These are phyloP conservation scores for Chaetodon auriga DNA, from an alignment of 2,113 vertebrate species.

Conservation along the genomic window DNA sequence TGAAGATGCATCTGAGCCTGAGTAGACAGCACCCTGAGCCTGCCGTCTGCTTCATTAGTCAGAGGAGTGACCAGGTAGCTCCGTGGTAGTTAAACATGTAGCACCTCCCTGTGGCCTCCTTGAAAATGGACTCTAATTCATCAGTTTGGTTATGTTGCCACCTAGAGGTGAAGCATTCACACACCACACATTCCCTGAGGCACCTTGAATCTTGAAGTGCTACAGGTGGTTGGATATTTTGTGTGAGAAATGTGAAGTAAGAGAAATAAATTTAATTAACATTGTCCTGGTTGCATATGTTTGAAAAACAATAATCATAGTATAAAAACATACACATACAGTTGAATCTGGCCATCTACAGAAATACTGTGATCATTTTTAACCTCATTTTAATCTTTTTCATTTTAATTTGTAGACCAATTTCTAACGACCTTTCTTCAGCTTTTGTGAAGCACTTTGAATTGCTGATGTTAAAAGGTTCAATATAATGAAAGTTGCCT, in stretches of 20 bases:
- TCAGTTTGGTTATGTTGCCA: constrained; percentile 38
- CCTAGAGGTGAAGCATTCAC: constrained; percentile 32
- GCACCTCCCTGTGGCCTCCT: constrained; percentile 34
- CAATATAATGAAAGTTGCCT: not conserved
- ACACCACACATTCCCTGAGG: not conserved
- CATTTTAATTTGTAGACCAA: no score
- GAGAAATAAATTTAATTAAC: not conserved
- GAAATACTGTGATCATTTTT: no score
- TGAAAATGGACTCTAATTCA: not conserved
- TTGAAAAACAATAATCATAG: not conserved
- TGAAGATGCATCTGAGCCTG: not conserved
- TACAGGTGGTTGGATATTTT: not conserved
- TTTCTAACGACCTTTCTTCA: not conserved
- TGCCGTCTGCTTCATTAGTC: not conserved
- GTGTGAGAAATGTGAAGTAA: not conserved
- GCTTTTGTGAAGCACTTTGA: not conserved
- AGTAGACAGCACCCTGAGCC: not conserved
- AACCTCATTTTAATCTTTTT: no score
- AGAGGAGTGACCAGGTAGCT: constrained; percentile 50
- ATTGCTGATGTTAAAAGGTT: not conserved
- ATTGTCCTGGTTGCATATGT: not conserved
- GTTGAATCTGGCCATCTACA: no score
- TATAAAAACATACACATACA: not conserved
- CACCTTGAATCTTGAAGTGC: not conserved
- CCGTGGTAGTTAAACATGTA: not conserved